Evolutionary conservation across 2,888 invertebrate species (phyloP).

Genomic region (Liodrosophila aerea): DNA sequence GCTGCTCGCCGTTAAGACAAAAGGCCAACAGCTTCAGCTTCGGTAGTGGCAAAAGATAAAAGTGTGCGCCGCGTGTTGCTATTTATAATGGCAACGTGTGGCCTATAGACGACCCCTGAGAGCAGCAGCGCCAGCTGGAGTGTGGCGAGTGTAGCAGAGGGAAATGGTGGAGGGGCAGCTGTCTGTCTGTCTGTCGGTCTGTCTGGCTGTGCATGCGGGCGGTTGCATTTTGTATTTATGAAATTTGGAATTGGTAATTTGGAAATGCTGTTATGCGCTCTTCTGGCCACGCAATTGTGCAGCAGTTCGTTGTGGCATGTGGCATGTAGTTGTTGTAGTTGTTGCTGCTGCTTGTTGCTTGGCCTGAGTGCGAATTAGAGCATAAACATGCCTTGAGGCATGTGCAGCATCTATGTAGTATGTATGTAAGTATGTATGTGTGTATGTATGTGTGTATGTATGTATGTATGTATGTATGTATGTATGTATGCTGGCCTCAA

Average conservation of each 20-base stretch:
- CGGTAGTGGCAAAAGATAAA: slow-evolving; percentile 50
- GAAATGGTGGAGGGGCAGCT: slow-evolving; percentile 34
- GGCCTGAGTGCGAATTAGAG: slow-evolving; percentile 80
- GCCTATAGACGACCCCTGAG: slow-evolving; percentile 22
- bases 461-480: no score
- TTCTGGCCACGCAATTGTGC: slow-evolving; percentile 69
- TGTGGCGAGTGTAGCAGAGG: slow-evolving; percentile 20
- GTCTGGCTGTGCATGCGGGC: slow-evolving; percentile 59
- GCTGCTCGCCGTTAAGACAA: slow-evolving; percentile 12
- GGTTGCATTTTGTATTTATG: slow-evolving; percentile 70
- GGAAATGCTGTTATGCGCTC: slow-evolving; percentile 41
- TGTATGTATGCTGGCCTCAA: no score
- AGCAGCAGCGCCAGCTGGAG: no score
- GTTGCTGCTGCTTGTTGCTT: slow-evolving; percentile 38
- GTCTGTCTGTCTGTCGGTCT: slow-evolving; percentile 39
- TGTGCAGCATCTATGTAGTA: slow-evolving; percentile 57
- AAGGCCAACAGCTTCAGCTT: slow-evolving; percentile 26
- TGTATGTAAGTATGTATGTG: slow-evolving; percentile 11
- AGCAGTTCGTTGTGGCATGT: slow-evolving; percentile 58
- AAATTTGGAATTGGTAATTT: slow-evolving; percentile 45
- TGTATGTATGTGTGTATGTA: slow-evolving; percentile 19
- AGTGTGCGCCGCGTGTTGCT: slow-evolving; percentile 42
- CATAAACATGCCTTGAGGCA: slow-evolving; percentile 72
- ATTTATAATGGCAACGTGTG: slow-evolving; percentile 48
- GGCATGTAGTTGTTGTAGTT: background rate